Evolutionary conservation across 2,888 invertebrate genomes (phyloP).

Genomic region (Agrochola macilenta): DNA sequence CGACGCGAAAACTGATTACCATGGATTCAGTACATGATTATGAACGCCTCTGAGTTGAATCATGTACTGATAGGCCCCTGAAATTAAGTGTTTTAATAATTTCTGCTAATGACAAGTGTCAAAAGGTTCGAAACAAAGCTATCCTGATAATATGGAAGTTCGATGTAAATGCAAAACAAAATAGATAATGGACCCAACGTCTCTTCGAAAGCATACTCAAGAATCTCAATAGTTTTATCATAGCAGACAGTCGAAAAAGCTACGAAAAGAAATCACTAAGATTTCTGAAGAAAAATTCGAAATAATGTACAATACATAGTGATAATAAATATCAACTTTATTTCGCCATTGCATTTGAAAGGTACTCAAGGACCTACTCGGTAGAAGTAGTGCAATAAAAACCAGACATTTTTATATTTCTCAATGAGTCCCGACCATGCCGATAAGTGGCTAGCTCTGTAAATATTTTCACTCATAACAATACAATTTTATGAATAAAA

Average conservation of each 20-base stretch:
- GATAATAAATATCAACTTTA: conserved; percentile 34
- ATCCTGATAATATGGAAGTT: background rate
- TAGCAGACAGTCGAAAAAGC: background rate
- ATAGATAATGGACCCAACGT: background rate
- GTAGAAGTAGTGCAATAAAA: conserved; percentile 19
- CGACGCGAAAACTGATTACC: too few species aligned
- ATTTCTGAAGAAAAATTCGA: conserved; percentile 13
- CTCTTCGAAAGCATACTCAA: background rate
- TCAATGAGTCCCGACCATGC: background rate
- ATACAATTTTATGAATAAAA: conserved; percentile 17
- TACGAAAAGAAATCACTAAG: background rate
- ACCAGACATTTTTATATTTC: conserved; percentile 19
- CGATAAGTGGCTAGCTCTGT: background rate
- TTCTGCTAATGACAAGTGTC: background rate
- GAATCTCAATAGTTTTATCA: background rate
- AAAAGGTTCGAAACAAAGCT: background rate
- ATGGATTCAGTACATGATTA: too few species aligned
- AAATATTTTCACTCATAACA: conserved; percentile 12
- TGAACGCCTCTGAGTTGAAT: too few species aligned
- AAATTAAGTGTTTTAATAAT: background rate
- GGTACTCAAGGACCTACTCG: too few species aligned
- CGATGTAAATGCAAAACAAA: background rate
- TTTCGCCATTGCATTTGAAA: conserved; percentile 41
- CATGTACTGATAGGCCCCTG: too few species aligned
- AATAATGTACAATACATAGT: conserved; percentile 15